Percentiles rank a stretch among this genome's conserved stretches.
phyloP scores from a whole-genome alignment of 2,888 invertebrate species.

The Tethea ocularis region DNA sequence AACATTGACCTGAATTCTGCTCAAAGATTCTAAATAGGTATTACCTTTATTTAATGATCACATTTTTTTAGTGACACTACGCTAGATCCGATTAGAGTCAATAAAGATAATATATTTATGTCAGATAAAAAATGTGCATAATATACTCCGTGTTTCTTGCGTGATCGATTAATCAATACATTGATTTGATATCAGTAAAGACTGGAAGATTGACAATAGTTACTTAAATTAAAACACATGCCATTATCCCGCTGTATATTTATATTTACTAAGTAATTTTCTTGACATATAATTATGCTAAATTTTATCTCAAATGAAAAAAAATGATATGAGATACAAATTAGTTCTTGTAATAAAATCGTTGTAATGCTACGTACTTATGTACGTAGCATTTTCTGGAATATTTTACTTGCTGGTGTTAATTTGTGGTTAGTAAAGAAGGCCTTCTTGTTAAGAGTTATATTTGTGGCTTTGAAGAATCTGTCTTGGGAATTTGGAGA shows the following conservation, averaged over 20 bases:
- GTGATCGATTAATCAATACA: neutral
- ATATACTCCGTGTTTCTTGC: neutral
- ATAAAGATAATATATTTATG: neutral
- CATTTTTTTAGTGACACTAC: too few relatives aligned
- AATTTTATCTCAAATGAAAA: neutral
- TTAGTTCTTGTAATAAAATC: neutral
- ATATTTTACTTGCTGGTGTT: neutral
- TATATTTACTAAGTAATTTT: too few relatives aligned
- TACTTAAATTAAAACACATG: too few relatives aligned
- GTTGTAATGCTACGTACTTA: neutral
- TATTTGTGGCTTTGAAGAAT: neutral
- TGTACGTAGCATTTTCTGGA: neutral
- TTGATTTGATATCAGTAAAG: neutral
- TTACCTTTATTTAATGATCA: too few relatives aligned
- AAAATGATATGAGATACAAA: neutral
- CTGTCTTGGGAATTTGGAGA: neutral
- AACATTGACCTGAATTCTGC: too few relatives aligned
- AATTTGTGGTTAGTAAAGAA: neutral
- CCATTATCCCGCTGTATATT: too few relatives aligned
- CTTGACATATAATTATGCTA: neutral
- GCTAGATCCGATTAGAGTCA: neutral
- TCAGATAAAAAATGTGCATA: neutral
- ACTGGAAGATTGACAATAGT: too few relatives aligned
- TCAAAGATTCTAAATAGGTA: too few relatives aligned
- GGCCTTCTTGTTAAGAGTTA: neutral